A percentile compares a stretch with the other conserved stretches of the same genome.
phyloP scores from a whole-genome alignment of 2,797 vertebrate genomes.

The Lates japonicus region DNA sequence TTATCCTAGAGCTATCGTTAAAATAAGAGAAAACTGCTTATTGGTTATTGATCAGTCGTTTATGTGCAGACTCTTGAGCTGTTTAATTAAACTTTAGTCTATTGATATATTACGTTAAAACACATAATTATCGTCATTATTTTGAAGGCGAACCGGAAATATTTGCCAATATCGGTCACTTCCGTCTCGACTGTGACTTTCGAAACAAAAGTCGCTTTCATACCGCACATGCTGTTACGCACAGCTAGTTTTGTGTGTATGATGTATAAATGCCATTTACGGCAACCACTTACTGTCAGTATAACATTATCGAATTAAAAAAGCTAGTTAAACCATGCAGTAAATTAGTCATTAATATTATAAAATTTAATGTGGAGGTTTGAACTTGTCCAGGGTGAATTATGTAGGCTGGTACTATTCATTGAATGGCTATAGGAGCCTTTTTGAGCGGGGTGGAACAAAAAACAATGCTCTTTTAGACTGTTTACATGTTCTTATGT shows the following conservation, averaged over 20 bases:
- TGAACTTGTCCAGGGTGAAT: not conserved
- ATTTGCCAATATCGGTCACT: not conserved
- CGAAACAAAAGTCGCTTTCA: slow-evolving; percentile 36
- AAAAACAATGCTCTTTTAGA: not conserved
- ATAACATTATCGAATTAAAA: not conserved
- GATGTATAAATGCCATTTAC: not conserved
- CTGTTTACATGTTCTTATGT: not conserved
- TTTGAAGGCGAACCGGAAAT: slow-evolving; percentile 36
- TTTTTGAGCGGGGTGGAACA: not conserved
- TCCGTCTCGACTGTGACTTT: slow-evolving; percentile 13
- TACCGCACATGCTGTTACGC: not conserved
- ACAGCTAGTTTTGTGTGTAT: not conserved
- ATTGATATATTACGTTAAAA: too few relatives aligned
- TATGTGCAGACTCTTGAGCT: not conserved
- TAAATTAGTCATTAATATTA: not conserved
- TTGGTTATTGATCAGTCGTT: not conserved
- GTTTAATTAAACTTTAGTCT: too few relatives aligned
- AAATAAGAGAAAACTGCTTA: too few relatives aligned
- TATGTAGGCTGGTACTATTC: not conserved
- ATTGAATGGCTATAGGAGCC: not conserved
- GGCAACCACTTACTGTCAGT: not conserved
- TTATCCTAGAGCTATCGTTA: too few relatives aligned
- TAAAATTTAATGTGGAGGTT: not conserved
- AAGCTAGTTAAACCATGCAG: not conserved
- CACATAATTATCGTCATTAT: not conserved